Evolutionary conservation across 1,140 invertebrate genomes (phyloP).

Genomic region (Apis dorsata): DNA sequence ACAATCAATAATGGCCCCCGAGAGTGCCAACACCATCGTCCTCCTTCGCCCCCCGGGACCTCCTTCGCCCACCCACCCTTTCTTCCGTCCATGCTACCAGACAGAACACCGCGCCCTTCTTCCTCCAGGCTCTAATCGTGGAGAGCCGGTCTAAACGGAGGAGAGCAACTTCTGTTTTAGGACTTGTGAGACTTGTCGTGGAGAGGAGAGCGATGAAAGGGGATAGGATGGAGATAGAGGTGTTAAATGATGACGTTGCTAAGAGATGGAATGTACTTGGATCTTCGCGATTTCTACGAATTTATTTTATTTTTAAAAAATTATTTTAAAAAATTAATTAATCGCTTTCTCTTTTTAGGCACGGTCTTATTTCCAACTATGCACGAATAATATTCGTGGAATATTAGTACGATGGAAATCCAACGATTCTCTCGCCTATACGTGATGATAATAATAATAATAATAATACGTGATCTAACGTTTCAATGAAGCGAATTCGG

Average conservation of each 20-base stretch:
- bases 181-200: not conserved
- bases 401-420: not conserved
- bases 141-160: not conserved
- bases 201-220: not conserved
- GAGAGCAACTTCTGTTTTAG: conserved; percentile 32
- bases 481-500: too few species aligned
- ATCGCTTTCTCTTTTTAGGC: too few species aligned
- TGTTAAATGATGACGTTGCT: not conserved
- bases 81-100: conserved; percentile 27
- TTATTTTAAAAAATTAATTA: too few species aligned
- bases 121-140: conserved; percentile 14
- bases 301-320: too few species aligned
- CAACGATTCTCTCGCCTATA: too few species aligned
- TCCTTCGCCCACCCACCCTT: conserved; percentile 5
- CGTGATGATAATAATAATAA: too few species aligned
- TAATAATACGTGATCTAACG: too few species aligned
- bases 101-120: conserved; percentile 26
- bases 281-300: too few species aligned
- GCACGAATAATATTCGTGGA: too few species aligned
- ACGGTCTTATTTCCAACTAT: too few species aligned
- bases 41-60: conserved; percentile 20
- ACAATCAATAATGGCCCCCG: conserved; percentile 76
- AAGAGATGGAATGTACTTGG: not conserved
- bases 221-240: not conserved
- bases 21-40: conserved; percentile 55